Evolutionary conservation across 2,888 invertebrate genomes (phyloP).

Genomic region (Thecophora atra): DNA sequence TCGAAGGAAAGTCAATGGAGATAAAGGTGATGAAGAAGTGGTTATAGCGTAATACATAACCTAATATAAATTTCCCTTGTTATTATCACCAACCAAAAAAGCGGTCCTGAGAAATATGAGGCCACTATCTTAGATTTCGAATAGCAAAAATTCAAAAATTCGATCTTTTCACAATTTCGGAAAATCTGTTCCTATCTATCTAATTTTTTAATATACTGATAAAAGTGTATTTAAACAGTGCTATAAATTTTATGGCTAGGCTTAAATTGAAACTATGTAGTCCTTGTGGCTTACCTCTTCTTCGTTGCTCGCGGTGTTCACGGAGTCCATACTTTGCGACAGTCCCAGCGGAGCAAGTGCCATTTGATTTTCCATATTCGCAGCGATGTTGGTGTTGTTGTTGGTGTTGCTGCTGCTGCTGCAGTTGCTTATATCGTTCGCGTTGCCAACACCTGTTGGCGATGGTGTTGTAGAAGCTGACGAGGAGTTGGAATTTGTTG

Average conservation of each 20-base stretch:
- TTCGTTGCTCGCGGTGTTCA: constrained; percentile 94
- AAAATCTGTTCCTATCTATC: neutral
- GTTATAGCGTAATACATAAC: too few relatives aligned
- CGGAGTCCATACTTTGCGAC: constrained; percentile 98
- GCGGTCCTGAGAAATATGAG: too few relatives aligned
- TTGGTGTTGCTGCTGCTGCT: constrained; percentile 45
- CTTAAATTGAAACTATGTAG: neutral
- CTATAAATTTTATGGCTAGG: too few relatives aligned
- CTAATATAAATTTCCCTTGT: too few relatives aligned
- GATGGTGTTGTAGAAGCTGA: constrained; percentile 57
- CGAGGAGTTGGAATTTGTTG: constrained; percentile 51
- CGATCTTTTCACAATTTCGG: neutral
- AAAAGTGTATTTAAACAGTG: too few relatives aligned
- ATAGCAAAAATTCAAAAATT: too few relatives aligned
- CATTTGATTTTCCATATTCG: constrained; percentile 66
- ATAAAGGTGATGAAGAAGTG: too few relatives aligned
- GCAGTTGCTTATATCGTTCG: constrained; percentile 44
- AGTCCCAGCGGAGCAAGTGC: constrained; percentile 79
- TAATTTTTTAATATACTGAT: neutral
- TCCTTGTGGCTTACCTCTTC: constrained; percentile 83
- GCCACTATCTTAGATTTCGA: too few relatives aligned
- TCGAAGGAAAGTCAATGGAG: too few relatives aligned
- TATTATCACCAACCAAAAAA: too few relatives aligned
- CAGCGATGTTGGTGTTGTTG: constrained; percentile 54
- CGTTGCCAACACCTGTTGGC: constrained; percentile 50